Percentiles rank a stretch among this genome's conserved stretches.
Conservation (phyloP, 1,140 invertebrate genomes). For the Papilio glaucus region DNA sequence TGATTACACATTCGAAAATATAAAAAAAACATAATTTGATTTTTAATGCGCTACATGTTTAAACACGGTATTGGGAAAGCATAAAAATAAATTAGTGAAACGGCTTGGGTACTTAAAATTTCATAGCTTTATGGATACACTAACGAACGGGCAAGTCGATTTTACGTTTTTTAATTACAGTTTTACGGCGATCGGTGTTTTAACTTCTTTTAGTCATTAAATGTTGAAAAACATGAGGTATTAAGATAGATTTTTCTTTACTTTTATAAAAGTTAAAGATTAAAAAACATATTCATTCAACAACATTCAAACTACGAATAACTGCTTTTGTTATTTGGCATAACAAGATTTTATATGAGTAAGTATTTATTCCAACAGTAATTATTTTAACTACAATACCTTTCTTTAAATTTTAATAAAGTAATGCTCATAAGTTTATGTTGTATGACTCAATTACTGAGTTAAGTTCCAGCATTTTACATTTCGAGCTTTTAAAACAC, state of each 20-base stretch:
- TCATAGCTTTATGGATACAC: constrained; percentile 28
- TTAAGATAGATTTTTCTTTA: not conserved
- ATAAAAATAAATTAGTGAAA: constrained; percentile 29
- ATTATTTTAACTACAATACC: no score
- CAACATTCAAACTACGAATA: no score
- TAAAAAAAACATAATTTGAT: not conserved
- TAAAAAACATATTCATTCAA: no score
- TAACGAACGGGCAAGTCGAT: constrained; percentile 26
- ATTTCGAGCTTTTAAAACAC: not conserved
- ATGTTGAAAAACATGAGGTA: not conserved
- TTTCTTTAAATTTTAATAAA: no score
- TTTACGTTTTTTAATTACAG: constrained; percentile 21
- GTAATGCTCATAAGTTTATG: not conserved
- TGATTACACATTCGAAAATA: constrained; percentile 5
- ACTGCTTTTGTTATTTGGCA: no score
- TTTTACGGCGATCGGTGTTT: constrained; percentile 20
- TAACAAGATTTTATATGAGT: no score
- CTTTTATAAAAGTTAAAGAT: not conserved
- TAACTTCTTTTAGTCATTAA: not conserved
- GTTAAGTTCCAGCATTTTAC: not conserved
- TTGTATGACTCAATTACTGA: not conserved
- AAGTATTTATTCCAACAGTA: no score
- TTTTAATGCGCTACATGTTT: not conserved
- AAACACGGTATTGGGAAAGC: constrained; percentile 24
- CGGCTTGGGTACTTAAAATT: constrained; percentile 26